Evolutionary conservation across 2,113 vertebrate genomes (phyloP).

Genomic region (Apteryx mantelli): DNA sequence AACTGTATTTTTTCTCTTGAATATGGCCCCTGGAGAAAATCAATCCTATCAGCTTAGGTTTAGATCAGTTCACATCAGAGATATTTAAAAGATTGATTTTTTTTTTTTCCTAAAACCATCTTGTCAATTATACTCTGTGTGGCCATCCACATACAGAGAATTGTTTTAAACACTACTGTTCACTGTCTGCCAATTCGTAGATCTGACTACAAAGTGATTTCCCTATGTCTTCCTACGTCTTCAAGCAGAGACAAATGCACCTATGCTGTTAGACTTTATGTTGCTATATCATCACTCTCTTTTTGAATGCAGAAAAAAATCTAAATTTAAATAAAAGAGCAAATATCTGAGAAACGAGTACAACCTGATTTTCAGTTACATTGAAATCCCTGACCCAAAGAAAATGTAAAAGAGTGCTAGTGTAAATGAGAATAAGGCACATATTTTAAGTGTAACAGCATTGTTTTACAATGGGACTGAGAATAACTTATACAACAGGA

Average conservation of each 20-base stretch:
- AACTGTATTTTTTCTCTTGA: not conserved
- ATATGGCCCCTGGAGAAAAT: not conserved
- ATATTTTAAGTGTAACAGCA: not conserved
- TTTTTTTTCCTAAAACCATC: not conserved
- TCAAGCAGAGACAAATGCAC: not conserved
- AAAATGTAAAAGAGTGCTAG: not conserved
- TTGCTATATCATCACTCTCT: not conserved
- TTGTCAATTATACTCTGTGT: not conserved
- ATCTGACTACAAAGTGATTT: not conserved
- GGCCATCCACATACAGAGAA: rapidly evolving
- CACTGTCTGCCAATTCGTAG: not conserved
- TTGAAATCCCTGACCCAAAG: not conserved
- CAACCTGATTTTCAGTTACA: not conserved
- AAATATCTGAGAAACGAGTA: not conserved
- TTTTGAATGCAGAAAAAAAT: not conserved
- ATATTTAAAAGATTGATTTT: not conserved
- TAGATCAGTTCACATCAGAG: not conserved
- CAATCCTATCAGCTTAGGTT: not conserved
- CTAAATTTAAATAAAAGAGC: not conserved
- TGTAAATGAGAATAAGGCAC: not conserved
- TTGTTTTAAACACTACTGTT: not conserved
- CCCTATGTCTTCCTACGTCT: not conserved
- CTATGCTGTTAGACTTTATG: not conserved
- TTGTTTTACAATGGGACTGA: not conserved
- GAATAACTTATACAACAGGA: not conserved